A percentile compares a stretch with the other conserved stretches of the same genome.
Evolutionary conservation across 2,113 vertebrate species (phyloP).

Genomic region (Microtus ochrogaster): DNA sequence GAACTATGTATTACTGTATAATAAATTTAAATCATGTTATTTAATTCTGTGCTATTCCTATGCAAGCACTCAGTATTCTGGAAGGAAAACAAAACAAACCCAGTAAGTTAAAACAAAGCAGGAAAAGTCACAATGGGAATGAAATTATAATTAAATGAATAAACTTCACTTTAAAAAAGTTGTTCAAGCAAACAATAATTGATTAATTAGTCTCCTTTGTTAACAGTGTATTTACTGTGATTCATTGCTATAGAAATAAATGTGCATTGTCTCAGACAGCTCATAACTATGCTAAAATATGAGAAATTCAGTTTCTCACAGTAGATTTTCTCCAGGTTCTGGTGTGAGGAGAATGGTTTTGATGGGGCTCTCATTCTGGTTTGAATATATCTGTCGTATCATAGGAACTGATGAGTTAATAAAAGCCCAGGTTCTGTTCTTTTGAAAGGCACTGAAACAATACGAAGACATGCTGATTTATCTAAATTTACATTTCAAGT

Average conservation of each 20-base stretch:
- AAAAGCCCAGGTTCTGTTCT: background rate
- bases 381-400: background rate
- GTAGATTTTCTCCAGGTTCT: background rate
- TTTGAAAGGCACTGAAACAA: background rate
- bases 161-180: background rate
- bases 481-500: background rate
- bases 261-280: background rate
- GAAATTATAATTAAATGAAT: constrained; percentile 5
- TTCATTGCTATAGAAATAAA: background rate
- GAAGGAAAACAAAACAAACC: background rate
- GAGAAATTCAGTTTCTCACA: background rate
- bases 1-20: background rate
- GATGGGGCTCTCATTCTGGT: background rate
- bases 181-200: background rate
- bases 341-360: accelerated
- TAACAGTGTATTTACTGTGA: background rate
- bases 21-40: background rate
- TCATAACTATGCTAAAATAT: background rate
- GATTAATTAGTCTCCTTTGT: background rate
- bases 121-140: background rate
- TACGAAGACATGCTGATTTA: background rate
- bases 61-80: background rate
- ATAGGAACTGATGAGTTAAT: background rate
- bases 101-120: background rate
- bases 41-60: background rate